Base-by-base conservation (phyloP, 1,140 invertebrate genomes). In the Ruditapes philippinarum region DNA sequence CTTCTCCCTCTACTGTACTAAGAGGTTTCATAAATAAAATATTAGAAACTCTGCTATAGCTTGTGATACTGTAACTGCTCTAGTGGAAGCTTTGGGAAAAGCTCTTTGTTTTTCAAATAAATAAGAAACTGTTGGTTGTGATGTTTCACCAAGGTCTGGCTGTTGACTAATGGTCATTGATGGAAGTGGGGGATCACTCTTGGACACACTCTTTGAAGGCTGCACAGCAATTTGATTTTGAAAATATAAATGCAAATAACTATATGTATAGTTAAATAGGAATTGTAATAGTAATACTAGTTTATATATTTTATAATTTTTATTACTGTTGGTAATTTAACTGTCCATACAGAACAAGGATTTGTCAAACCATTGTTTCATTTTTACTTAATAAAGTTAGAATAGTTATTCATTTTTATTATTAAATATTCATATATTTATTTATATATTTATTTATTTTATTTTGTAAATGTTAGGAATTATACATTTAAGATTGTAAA, bases 21-120 rank as follows among this genome's bases (percentile, higher is more conserved):
- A 76, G 42, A 12, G 38, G 73, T 45, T 76, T 45, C 73, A 76
- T 76, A 40, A 45, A 38, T 28, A n/a, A n/a, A 76, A 45, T 25
- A 49, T 45, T 45, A 45, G 12, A 78, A 45, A 45, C 1, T 78
- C 40, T 42, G 36, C 73, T 38, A 51, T 78, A 14, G 40, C 38
- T 78, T 78, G 0, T 14, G 73, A 22, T 14, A 78, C 14, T 49
- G 12, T 45, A 1, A 42, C 73, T n/a, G 73, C 73, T 51, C 38
- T 78, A 25, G 1, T 7, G 0, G 38, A 31, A 14, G 38, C 17
- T 1, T 19, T 78, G 11, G 9, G 17, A 45, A 78, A 78, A 5
- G 73, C 9, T 0, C 14, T 28, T 25, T 78, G 73, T 25, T 78
- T 78, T 0, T 14, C 19, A 78, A 51, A 78, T 28, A 51, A 51